These are phyloP conservation scores for Pseudococcus longispinus DNA, from an alignment of 2,888 invertebrate species.

Conservation along the genomic window DNA sequence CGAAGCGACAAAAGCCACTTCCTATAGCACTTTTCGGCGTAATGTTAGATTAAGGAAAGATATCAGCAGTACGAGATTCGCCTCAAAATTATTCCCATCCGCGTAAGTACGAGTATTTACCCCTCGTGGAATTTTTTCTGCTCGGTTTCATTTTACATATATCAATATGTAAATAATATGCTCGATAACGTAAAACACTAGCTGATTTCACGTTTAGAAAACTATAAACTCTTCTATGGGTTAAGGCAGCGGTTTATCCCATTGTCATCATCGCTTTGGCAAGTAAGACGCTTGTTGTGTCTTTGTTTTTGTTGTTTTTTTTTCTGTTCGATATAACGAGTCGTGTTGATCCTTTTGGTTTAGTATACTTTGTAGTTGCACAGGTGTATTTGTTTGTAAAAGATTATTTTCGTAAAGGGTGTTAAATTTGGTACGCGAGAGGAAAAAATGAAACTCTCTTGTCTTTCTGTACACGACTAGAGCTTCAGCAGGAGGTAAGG, in stretches of 20 bases:
- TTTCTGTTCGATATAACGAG: neutral
- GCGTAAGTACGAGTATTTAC: neutral
- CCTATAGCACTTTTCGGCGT: constrained; percentile 16
- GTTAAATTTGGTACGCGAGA: neutral
- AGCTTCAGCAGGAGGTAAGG: neutral
- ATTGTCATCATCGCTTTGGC: neutral
- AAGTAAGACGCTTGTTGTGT: neutral
- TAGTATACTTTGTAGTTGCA: neutral
- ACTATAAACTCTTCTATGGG: neutral
- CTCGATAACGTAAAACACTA: neutral
- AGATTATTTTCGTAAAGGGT: neutral
- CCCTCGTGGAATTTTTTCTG: neutral
- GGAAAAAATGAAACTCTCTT: neutral
- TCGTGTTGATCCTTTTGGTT: neutral
- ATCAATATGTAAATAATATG: constrained; percentile 32
- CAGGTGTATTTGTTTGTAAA: neutral
- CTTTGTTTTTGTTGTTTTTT: neutral
- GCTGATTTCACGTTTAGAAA: neutral
- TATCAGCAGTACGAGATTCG: constrained; percentile 33
- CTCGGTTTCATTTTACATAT: neutral
- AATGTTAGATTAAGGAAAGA: constrained; percentile 40
- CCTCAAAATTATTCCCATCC: constrained; percentile 15
- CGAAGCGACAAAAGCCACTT: constrained; percentile 44
- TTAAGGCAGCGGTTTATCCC: neutral
- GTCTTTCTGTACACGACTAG: neutral